Percentiles rank a stretch among this genome's conserved stretches.
Conservation (phyloP, 1,140 invertebrate species). For the Protaetia brevitarsis region DNA sequence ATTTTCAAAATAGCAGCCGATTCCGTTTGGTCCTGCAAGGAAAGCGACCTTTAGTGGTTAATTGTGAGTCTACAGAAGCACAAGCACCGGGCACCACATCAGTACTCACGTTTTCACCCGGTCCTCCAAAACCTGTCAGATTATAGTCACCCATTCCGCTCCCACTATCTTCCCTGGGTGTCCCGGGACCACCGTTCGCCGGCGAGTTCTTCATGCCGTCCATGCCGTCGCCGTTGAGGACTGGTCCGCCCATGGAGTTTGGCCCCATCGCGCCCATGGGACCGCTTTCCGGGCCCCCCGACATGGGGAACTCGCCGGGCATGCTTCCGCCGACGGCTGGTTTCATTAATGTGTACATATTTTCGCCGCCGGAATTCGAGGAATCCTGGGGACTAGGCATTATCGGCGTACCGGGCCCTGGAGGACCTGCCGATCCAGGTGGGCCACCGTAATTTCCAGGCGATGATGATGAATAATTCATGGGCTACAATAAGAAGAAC, state of each 20-base stretch:
- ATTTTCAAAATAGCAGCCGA: constrained; percentile 99
- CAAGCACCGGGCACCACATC: constrained; percentile 39
- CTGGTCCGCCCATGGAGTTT: constrained; percentile 69
- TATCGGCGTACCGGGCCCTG: constrained; percentile 87
- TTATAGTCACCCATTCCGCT: constrained; percentile 95
- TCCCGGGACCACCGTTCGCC: constrained; percentile 87
- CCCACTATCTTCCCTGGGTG: constrained; percentile 89
- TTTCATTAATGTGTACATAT: constrained; percentile 98
- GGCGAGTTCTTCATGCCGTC: constrained; percentile 98
- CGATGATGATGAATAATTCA: constrained; percentile 89
- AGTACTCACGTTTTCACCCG: constrained; percentile 71
- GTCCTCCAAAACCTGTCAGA: constrained; percentile 79
- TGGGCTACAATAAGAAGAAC: constrained; percentile 58
- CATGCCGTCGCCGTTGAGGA: constrained; percentile 84
- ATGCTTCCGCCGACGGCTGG: constrained; percentile 72
- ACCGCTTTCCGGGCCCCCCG: constrained; percentile 69
- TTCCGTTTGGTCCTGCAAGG: constrained; percentile 92
- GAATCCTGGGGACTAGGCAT: constrained; percentile 93
- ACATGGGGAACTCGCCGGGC: constrained; percentile 54
- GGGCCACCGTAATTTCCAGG: constrained; percentile 80
- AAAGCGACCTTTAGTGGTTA: constrained; percentile 58
- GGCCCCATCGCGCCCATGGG: constrained; percentile 77
- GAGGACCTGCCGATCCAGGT: constrained; percentile 71
- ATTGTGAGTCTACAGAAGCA: constrained; percentile 49
- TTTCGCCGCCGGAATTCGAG: constrained; percentile 74